Conservation (phyloP, 2,113 vertebrate species). For the Eretmochelys imbricata region DNA sequence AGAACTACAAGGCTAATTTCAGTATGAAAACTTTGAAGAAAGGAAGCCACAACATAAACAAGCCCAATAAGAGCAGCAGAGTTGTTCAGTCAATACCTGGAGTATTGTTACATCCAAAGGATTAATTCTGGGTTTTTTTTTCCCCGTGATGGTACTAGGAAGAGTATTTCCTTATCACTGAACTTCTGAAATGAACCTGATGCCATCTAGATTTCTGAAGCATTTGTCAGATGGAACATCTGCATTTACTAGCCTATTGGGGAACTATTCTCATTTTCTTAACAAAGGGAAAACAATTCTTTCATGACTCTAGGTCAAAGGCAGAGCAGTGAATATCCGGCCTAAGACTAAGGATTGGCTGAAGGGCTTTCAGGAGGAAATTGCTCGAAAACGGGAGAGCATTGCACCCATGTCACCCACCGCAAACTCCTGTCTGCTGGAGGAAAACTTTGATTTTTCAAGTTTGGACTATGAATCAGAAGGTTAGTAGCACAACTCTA, state of each 20-base stretch:
- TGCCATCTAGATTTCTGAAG: neutral
- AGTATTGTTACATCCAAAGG: conserved; percentile 2
- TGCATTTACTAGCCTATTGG: neutral
- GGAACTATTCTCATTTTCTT: neutral
- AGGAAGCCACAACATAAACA: neutral
- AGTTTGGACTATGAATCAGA: conserved; percentile 84
- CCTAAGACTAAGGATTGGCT: conserved; percentile 85
- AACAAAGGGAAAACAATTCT: neutral
- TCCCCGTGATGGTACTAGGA: neutral
- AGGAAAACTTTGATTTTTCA: conserved; percentile 83
- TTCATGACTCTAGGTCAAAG: conserved; percentile 72
- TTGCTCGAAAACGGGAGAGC: conserved; percentile 79
- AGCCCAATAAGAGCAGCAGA: neutral
- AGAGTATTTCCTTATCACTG: conserved; percentile 17
- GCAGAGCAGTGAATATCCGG: conserved; percentile 78
- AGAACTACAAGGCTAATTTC: neutral
- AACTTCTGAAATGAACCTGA: neutral
- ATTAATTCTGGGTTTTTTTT: neutral
- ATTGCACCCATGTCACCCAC: conserved; percentile 77
- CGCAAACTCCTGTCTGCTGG: conserved; percentile 81
- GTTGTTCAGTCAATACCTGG: conserved; percentile 2
- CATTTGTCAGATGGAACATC: neutral
- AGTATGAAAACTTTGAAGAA: neutral
- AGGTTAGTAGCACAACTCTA: conserved; percentile 64
- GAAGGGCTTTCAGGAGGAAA: conserved; percentile 80